Base-by-base conservation (phyloP, 2,113 vertebrate species). In the Pteronura brasiliensis region DNA sequence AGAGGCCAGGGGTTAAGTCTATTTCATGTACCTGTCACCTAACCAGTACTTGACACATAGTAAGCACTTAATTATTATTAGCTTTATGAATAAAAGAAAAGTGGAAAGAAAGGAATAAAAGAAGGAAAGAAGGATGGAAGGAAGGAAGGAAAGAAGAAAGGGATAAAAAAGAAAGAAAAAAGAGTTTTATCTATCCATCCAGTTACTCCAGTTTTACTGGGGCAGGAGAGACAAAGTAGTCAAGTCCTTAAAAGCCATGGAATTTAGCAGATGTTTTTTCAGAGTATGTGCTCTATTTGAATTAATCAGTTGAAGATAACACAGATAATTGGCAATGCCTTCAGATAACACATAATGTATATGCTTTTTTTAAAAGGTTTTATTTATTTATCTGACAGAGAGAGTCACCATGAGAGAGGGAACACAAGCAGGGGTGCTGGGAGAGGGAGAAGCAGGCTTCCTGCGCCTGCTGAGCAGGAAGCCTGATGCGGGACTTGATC, bases 11-110 rank as follows among this genome's bases (percentile, higher is more conserved):
- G 34, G 17, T 6, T 67, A 85, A 39, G 7, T 91, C 1, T 74
- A 1, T 67, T 83, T 95, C 15, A 69, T 80, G 67, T 20, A 39
- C 17, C 67, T 87, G 31, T 79, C 65, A 57, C 20, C 42, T 44
- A 93, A 18, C 0, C 34, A 83, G 21, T 39, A 90, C 15, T 67
- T 94, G 9, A 84, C 69, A 93, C 23, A 82, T 39, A 76, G 23
- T 85, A 81, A 85, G 7, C 74, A 80, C 59, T 92, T 90, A 82
- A 77, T 69, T 80, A 86, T 63, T 39, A 83, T n/a, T 93, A 96
- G 15, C 17, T 72, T n/a, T 49, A 69, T 65, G 36, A 88, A 17
- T 44, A 49, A 17, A 7, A 29, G 23, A 39, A 39, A 90, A 11
- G 23, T n/a, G 79, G 59, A 18, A 47, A 49, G 4, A 25, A 82